Evolutionary conservation across 1,140 invertebrate species (phyloP), one percentile per base, ranked within the genome.

Genomic region (Lordiphosa stackelbergi): DNA sequence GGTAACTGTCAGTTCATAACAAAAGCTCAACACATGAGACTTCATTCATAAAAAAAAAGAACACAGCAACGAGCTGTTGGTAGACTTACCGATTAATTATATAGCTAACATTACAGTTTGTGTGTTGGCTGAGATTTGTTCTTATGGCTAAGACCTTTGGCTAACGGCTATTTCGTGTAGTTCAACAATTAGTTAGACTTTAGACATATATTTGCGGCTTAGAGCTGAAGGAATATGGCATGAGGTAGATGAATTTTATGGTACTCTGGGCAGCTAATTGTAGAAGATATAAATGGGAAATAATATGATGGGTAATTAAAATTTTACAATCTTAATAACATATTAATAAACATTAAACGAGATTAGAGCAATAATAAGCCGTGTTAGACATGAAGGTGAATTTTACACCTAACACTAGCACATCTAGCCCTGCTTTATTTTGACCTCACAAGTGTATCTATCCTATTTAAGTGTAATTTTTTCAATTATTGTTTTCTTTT

Each of bases 1-100:
- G 24, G 7, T 62, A 78, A 70, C 73, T 79, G 74, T 74, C 70
- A 60, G 66, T 78, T 61, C 49, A 31, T 43, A 69, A 59, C 73
- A 53, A 56, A 71, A 48, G 52, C 45, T 46, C 31, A 37, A 56
- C 53, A 75, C 69, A 66, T 52, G 45, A 52, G 52, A 41, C 41
- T 73, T 62, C 70, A 73, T 73, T 73, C 70, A 73, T 61, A 31
- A 31, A 31, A 31, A 28, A 28, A 31, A 31, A 31, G 7, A 31
- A 31, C 28, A 31, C 28, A 31, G 28, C 28, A 54, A 8, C 10
- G 24, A 53, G 43, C 31, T 28, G 45, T 36, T 52, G 22, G 53
- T 63, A 52, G 28, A 70, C 45, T 19, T 19, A 37, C 46, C 62
- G 62, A 70, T 68, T 70, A 70, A 70, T 70, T 68, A 64, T 64